Conservation (phyloP, 2,797 vertebrate genomes). For the Limnodromus scolopaceus region DNA sequence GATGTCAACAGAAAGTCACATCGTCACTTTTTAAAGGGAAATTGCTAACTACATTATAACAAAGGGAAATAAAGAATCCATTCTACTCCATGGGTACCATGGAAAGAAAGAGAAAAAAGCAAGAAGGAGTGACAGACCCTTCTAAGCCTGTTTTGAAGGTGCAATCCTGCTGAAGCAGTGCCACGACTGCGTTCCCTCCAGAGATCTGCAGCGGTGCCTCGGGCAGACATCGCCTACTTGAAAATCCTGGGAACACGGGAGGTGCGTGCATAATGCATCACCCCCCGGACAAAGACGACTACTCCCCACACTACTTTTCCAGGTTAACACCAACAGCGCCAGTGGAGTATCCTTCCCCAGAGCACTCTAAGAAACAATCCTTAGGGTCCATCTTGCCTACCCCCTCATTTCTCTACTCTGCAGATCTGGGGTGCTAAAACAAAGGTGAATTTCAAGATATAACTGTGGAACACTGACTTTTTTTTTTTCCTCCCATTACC, state of each 20-base stretch:
- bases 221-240: not conserved
- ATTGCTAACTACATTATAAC: not conserved
- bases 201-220: not conserved
- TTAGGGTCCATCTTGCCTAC: not conserved
- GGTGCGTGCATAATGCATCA: not conserved
- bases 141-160: not conserved
- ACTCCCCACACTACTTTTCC: not conserved
- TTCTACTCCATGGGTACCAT: not conserved
- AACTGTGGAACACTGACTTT: not conserved
- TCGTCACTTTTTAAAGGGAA: conserved; percentile 19
- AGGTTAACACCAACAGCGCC: not conserved
- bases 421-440: not conserved
- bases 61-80: not conserved
- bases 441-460: not conserved
- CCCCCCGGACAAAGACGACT: fast-evolving
- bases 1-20: not conserved
- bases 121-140: not conserved
- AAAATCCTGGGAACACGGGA: not conserved
- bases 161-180: not conserved
- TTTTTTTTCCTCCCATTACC: not conserved
- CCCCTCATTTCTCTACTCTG: not conserved
- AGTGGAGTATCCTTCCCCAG: not conserved
- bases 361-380: not conserved
- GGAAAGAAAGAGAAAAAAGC: not conserved
- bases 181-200: fast-evolving